These are phyloP conservation scores for Maconellicoccus hirsutus DNA, from an alignment of 1,140 invertebrate species.

Conservation along the genomic window DNA sequence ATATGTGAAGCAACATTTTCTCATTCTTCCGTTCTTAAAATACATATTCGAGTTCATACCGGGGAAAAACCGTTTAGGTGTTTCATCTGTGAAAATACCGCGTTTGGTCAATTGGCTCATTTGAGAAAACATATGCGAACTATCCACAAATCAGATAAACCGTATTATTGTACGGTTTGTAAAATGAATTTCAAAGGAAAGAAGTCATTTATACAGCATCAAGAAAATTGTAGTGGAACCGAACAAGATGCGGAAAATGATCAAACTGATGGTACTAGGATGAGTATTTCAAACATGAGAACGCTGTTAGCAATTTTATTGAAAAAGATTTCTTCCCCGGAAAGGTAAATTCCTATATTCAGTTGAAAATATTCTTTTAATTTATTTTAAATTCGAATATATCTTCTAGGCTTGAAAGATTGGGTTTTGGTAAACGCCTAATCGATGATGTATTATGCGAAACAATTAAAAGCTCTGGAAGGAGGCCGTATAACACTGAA, in stretches of 20 bases:
- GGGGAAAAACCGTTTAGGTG: constrained; percentile 56
- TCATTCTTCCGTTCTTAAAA: constrained; percentile 39
- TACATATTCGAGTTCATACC: constrained; percentile 50
- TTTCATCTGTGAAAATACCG: constrained; percentile 42
- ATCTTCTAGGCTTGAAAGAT: constrained; percentile 24
- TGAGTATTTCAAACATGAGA: constrained; percentile 41
- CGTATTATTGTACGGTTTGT: constrained; percentile 55
- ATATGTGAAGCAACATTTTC: constrained; percentile 55
- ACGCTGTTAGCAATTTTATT: constrained; percentile 62
- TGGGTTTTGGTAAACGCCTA: constrained; percentile 67
- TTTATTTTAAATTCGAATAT: background rate
- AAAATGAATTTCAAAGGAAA: constrained; percentile 62
- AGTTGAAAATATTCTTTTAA: no score
- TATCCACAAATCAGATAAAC: constrained; percentile 49
- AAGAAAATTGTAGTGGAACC: constrained; percentile 38
- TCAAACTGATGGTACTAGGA: background rate
- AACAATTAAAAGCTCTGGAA: constrained; percentile 58
- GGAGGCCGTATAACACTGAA: constrained; percentile 45
- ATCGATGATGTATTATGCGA: constrained; percentile 71
- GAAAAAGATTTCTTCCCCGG: constrained; percentile 67
- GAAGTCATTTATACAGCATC: constrained; percentile 51
- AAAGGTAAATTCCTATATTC: constrained; percentile 41
- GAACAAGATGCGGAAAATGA: background rate
- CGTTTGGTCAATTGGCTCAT: constrained; percentile 55
- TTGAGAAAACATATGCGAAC: constrained; percentile 51